These are phyloP conservation scores for Drosophila neotestacea DNA, from an alignment of 2,888 invertebrate species.

Conservation along the genomic window DNA sequence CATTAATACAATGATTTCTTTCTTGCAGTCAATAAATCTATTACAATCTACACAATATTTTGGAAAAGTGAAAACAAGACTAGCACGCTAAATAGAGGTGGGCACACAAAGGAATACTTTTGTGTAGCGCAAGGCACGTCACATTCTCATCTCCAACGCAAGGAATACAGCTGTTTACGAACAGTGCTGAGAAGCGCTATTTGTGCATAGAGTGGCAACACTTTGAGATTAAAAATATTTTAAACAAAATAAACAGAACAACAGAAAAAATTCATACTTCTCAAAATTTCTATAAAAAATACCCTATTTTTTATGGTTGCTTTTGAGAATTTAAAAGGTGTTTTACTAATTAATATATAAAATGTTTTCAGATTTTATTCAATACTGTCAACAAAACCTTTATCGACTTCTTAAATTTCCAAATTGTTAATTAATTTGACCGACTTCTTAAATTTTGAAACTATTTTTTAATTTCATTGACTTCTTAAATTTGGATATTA, in stretches of 20 bases:
- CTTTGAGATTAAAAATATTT: slow-evolving; percentile 57
- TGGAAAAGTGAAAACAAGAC: slow-evolving; percentile 31
- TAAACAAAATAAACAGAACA: slow-evolving; percentile 40
- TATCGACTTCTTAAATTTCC: too few relatives aligned
- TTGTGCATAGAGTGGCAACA: slow-evolving; percentile 54
- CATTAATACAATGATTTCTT: not conserved
- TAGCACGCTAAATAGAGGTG: slow-evolving; percentile 39
- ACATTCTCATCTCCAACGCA: slow-evolving; percentile 1
- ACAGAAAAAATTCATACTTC: too few relatives aligned
- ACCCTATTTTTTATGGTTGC: too few relatives aligned
- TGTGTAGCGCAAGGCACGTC: not conserved
- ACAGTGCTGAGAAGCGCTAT: slow-evolving; percentile 30
- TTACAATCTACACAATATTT: slow-evolving; percentile 25
- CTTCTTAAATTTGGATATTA: too few relatives aligned
- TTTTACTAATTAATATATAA: too few relatives aligned
- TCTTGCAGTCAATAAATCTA: not conserved
- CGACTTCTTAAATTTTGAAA: too few relatives aligned
- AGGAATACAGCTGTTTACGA: slow-evolving; percentile 49
- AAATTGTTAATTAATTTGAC: too few relatives aligned
- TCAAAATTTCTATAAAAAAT: too few relatives aligned
- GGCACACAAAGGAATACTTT: not conserved
- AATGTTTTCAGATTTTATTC: too few relatives aligned
- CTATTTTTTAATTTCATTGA: too few relatives aligned
- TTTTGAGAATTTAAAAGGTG: too few relatives aligned
- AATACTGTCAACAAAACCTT: too few relatives aligned